Base-by-base conservation (phyloP, 2,888 invertebrate species). In the Ypsolopha sequella region DNA sequence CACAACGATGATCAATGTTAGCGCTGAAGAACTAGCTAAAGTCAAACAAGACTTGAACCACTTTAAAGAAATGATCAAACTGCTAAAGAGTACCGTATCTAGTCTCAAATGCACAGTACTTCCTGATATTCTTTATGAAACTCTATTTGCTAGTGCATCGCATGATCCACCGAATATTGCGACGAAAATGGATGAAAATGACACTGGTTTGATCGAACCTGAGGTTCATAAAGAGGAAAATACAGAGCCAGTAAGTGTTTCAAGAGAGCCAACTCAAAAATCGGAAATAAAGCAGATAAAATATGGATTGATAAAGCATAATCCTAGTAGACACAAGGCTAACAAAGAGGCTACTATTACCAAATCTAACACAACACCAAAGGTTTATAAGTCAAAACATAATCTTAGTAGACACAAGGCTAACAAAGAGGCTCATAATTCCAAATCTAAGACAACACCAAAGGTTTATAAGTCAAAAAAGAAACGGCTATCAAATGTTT, bases 281-380 rank as follows among this genome's bases (percentile, higher is more conserved):
- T 8, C 39, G 10, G 39, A n/a, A 38, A 11, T 48, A 7, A 44
- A 50, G 33, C 36, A 34, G 3, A 10, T 50, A 13, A 11, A 8
- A 4, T 50, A 41, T 13, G 50, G 50, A 10, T 33, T 50, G 9
- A 43, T 50, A 6, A 44, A 50, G 24, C 43, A 43, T 43, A 43
- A 50, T 39, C 34, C 33, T 2, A 49, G 24, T 41, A 24, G n/a
- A 39, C 6, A 6, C 35, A 36, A 41, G 14, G 7, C 14, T n/a
- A 41, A 46, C 35, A 46, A 46, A 35, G 34, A 9, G 33, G 34
- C 24, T 10, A 10, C 33, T 9, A n/a, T n/a, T n/a, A n/a, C n/a
- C n/a, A n/a, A n/a, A n/a, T n/a, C n/a, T n/a, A 10, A 35, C 34
- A 9, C 4, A 43, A 7, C 2, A 13, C 11, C 13, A 8, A 43